phyloP scores from a whole-genome alignment of 1,140 invertebrate genomes.

The Sarcophaga bullata region DNA sequence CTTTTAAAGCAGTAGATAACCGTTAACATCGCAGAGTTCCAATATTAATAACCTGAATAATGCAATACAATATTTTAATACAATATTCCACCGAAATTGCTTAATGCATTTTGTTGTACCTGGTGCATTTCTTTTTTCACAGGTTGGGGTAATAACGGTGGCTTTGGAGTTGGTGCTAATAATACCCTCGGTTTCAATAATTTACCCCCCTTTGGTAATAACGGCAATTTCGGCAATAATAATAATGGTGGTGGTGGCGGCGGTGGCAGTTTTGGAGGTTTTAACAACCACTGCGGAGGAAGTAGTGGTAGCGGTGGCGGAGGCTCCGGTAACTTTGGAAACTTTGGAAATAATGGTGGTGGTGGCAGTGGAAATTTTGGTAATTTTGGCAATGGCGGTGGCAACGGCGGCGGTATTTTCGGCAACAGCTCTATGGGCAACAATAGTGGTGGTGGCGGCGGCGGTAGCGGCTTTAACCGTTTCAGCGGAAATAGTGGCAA shows the following conservation, averaged over 20 bases:
- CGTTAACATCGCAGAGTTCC: no score
- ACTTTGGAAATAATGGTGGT: slow-evolving; percentile 28
- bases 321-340: slow-evolving; percentile 43
- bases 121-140: no score
- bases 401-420: slow-evolving; percentile 22
- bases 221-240: slow-evolving; percentile 62
- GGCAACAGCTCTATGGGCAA: slow-evolving; percentile 17
- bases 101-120: no score
- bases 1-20: no score
- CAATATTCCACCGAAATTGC: no score
- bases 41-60: no score
- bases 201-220: slow-evolving; percentile 58
- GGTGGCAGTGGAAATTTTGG: slow-evolving; percentile 34
- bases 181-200: slow-evolving; percentile 63
- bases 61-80: no score
- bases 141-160: slow-evolving; percentile 61
- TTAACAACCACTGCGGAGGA: slow-evolving; percentile 36
- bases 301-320: slow-evolving; percentile 18
- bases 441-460: slow-evolving; percentile 46
- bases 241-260: slow-evolving; percentile 20
- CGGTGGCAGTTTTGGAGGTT: slow-evolving; percentile 25
- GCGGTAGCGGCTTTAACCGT: slow-evolving; percentile 54
- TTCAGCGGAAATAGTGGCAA: slow-evolving; percentile 48
- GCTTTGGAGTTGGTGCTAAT: slow-evolving; percentile 58
- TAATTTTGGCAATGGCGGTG: slow-evolving; percentile 34